Percentiles rank a stretch among this genome's conserved stretches.
Conservation (phyloP, 2,113 vertebrate genomes). For the Hassar affinis region DNA sequence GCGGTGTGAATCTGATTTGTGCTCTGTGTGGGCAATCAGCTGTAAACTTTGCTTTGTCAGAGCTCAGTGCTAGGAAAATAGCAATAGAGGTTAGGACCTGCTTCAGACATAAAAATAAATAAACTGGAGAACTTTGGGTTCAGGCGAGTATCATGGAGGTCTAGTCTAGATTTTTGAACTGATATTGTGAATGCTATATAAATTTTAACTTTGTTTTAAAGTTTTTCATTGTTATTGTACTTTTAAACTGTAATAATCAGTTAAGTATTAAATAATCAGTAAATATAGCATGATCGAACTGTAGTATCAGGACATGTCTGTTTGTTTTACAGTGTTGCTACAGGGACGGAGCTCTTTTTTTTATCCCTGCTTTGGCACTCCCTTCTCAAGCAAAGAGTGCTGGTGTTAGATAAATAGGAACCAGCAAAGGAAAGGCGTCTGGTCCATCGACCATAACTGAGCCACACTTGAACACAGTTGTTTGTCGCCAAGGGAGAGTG, state of each 20-base stretch:
- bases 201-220: no score
- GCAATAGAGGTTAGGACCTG: neutral
- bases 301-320: neutral
- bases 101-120: neutral
- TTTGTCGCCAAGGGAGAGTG: conserved; percentile 21
- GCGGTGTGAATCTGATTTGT: neutral
- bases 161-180: neutral
- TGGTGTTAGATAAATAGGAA: conserved; percentile 55
- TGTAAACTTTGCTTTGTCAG: neutral
- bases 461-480: conserved; percentile 43
- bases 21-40: neutral
- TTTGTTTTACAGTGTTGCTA: conserved; percentile 1
- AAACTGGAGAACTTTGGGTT: neutral
- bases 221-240: no score
- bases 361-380: neutral
- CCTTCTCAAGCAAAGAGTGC: conserved; percentile 23
- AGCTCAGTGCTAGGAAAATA: neutral
- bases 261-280: neutral
- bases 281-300: neutral
- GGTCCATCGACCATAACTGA: conserved; percentile 35
- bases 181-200: no score
- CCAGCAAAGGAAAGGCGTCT: conserved; percentile 35
- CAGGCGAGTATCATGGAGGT: neutral
- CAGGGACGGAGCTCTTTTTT: neutral
- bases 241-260: neutral